A percentile compares a stretch with the other conserved stretches of the same genome.
These are phyloP conservation scores for Rhinogobio ventralis DNA, from an alignment of 2,797 vertebrate genomes.

Conservation along the genomic window DNA sequence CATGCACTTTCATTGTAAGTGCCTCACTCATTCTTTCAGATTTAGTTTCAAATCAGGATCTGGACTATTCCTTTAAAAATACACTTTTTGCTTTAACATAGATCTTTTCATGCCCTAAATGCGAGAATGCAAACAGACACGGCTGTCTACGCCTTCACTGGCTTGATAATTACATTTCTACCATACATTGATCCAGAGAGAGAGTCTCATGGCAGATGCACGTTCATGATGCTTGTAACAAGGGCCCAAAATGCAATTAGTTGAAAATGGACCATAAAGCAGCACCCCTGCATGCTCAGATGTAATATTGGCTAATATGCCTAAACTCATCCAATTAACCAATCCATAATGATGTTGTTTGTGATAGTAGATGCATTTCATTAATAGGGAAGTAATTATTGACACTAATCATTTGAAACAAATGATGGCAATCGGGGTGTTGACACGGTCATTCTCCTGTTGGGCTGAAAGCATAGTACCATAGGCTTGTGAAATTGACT, in stretches of 20 bases:
- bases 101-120: background rate
- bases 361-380: conserved; percentile 35
- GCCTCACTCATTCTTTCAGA: too few species aligned
- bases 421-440: conserved; percentile 29
- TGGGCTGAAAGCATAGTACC: conserved; percentile 4
- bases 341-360: conserved; percentile 44
- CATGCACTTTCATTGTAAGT: background rate
- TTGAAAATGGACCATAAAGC: conserved; percentile 42
- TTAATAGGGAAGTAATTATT: conserved; percentile 53
- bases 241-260: conserved; percentile 42
- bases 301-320: conserved; percentile 50
- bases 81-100: background rate
- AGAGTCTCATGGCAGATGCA: conserved; percentile 21
- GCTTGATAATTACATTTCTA: conserved; percentile 33
- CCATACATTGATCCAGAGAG: conserved; percentile 26
- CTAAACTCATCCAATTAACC: conserved; percentile 48
- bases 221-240: background rate
- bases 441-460: conserved; percentile 30
- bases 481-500: background rate
- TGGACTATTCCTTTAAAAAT: background rate
- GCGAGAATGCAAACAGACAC: background rate
- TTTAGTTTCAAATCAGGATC: too few species aligned
- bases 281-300: conserved; percentile 25
- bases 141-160: conserved; percentile 29
- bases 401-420: conserved; percentile 51